Evolutionary conservation across 2,888 invertebrate genomes (phyloP), one percentile per base, ranked within the genome.

Genomic region (Dascillus cervinus): DNA sequence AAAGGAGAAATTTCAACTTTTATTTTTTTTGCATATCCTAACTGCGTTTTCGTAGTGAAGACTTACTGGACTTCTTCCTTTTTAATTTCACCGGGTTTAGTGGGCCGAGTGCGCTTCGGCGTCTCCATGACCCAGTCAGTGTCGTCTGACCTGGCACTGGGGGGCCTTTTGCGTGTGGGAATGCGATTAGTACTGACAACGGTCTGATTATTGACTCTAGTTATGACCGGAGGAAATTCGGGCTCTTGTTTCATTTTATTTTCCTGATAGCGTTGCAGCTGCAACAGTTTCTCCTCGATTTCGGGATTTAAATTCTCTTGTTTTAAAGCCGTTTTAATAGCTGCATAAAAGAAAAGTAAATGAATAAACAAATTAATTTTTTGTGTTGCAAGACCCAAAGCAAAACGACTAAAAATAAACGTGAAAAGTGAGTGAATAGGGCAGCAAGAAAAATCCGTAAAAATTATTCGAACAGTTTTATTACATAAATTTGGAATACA

Each of bases 251-350:
- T 79, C 79, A 82, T 81, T 46, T 80, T 77, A 47, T 79, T 78
- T 58, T 87, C 87, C 55, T 87, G 87, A 54, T 85, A 88, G 27
- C 84, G 75, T 63, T 91, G 91, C 50, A 91, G 71, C 50, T 88
- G 88, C 22, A 91, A 69, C 26, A 94, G 66, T 58, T 92, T 94
- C 55, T 92, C 90, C 60, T 91, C 90, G 43, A 92, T 87, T 65
- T 91, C 91, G 1, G 91, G 91, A 60, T 88, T 86, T 12, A 91
- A 71, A 61, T 89, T 90, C 54, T 90, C 89, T 64, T 88, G 87
- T 63, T 86, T 86, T 38, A 94, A 66, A n/a, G 90, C 91, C 62
- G 86, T 89, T 63, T 86, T 83, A 50, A 94, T 90, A 8, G 91
- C 91, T 90, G 70, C 32, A 69, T 66, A 41, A n/a, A n/a, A n/a